Base-by-base conservation (phyloP, 2,113 vertebrate genomes). In the Embiotoca jacksoni region DNA sequence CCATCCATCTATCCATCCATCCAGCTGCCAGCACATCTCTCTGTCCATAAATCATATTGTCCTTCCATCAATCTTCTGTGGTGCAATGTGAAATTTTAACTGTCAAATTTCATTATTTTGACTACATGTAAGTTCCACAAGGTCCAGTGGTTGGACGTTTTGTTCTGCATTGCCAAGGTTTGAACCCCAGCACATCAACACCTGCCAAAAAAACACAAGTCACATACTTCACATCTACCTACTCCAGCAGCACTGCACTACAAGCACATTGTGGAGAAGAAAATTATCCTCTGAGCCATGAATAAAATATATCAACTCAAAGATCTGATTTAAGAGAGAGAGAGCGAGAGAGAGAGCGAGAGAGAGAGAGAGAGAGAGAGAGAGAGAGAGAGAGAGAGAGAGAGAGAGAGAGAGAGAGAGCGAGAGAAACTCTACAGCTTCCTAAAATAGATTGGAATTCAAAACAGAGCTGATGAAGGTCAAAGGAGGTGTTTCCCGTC, bases 401-500 rank as follows among this genome's bases (percentile, higher is more conserved):
- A 70, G 41, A 83, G 39, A 67, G 5, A 69, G 36, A 72, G 7
- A 9, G 44, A 46, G 23, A 23, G 23, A 23, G 23, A 23, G 23
- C 1, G 23, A 23, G 39, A 30, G 66, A 84, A 71, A 47, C 3
- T 8, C 44, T 47, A 39, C 47, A 31, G 64, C 67, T 68, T 81
- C 78, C 46, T 0, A 72, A 83, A 83, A 83, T 80, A 82, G 76
- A 66, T 7, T 63, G 75, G 75, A 86, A 90, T 89, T 81, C 70
- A 81, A 88, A 87, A 72, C 68, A 75, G 67, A 75, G 53, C 75
- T 58, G 0, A 14, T 53, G 30, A 56, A 83, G 79, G 87, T 89
- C 85, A 88, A 66, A 89, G 85, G 83, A 81, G 81, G 81, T 23
- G 88, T 84, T 68, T 84, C 71, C 46, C 60, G 55, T 85, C 88